These are phyloP conservation scores for Philonicus albiceps DNA, from an alignment of 2,888 invertebrate genomes.

Conservation along the genomic window DNA sequence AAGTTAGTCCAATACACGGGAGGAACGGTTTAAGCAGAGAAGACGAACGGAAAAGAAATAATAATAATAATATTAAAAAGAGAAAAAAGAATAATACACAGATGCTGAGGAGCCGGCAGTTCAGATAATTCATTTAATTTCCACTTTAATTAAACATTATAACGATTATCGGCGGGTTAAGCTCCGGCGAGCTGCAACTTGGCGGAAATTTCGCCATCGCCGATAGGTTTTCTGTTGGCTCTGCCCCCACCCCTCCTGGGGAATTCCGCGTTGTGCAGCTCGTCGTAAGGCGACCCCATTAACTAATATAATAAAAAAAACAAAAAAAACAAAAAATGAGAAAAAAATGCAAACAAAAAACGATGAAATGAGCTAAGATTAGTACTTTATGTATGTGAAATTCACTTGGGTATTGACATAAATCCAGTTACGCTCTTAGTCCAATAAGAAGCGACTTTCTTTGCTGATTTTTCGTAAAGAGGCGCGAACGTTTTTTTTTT, in stretches of 20 bases:
- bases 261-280: not conserved
- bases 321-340: not conserved
- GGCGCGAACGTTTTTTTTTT: constrained; percentile 20
- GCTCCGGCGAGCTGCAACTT: not conserved
- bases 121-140: constrained; percentile 20
- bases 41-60: not conserved
- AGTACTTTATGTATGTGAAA: constrained; percentile 33
- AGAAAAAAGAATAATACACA: not conserved
- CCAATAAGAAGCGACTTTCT: not conserved
- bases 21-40: not conserved
- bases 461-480: constrained; percentile 4
- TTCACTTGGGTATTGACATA: constrained; percentile 36
- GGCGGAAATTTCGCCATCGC: not conserved
- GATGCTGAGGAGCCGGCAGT: not conserved
- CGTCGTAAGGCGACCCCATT: not conserved
- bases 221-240: not conserved
- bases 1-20: not conserved
- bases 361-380: constrained; percentile 24
- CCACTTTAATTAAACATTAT: not conserved
- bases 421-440: constrained; percentile 22
- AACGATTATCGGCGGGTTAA: not conserved
- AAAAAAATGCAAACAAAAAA: not conserved
- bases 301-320: constrained; percentile 29
- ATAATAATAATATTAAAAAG: not conserved
- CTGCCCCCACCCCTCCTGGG: not conserved